Conservation (phyloP, 2,888 invertebrate species). For the Gymnocheta viridis region DNA sequence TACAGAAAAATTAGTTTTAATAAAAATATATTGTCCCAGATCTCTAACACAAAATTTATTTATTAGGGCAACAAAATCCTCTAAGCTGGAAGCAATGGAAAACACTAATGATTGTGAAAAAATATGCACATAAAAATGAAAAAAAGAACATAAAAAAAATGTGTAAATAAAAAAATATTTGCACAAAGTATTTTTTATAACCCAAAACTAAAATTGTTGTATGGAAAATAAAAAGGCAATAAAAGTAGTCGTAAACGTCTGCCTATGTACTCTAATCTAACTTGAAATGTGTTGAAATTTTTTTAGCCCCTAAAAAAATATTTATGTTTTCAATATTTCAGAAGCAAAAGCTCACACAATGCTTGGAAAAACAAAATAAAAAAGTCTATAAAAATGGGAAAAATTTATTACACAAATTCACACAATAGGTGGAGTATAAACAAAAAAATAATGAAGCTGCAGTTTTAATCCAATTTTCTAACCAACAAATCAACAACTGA, state of each 20-base stretch:
- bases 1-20: no score
- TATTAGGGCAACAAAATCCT: no score
- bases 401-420: slow-evolving; percentile 18
- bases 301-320: slow-evolving; percentile 24
- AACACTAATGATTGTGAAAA: no score
- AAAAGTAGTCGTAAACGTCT: slow-evolving; percentile 12
- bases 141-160: not conserved
- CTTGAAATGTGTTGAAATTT: slow-evolving; percentile 20
- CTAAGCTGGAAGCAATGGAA: no score
- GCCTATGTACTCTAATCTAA: not conserved
- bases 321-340: not conserved
- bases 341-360: not conserved
- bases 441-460: slow-evolving; percentile 15
- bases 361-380: slow-evolving; percentile 8
- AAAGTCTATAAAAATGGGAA: not conserved
- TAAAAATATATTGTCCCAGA: no score
- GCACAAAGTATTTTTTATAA: not conserved
- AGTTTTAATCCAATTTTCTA: slow-evolving; percentile 56
- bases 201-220: not conserved
- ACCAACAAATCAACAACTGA: slow-evolving; percentile 23
- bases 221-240: not conserved
- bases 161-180: not conserved
- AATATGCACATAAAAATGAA: not conserved
- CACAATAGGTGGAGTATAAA: slow-evolving; percentile 44
- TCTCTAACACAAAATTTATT: no score